Base-by-base conservation (phyloP, 2,113 vertebrate species). In the Hippocampus barbouri region DNA sequence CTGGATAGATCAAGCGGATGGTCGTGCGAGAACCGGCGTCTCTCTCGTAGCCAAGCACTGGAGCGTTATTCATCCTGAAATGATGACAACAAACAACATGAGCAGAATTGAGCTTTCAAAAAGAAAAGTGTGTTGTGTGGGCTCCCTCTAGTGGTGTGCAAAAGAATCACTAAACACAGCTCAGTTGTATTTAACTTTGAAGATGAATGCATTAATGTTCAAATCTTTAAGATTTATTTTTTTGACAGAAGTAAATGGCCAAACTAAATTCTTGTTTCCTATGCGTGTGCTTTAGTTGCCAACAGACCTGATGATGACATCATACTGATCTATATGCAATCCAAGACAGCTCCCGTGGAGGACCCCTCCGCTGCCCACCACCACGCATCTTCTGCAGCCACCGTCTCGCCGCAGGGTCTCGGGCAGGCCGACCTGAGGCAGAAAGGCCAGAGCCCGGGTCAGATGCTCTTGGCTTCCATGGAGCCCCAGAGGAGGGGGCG, bases 1-100 rank as follows among this genome's bases (percentile, higher is more conserved):
- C 93, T 72, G 93, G 93, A 71, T 94, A 94, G 1, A 89, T 75
- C 54, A 94, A 75, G 9, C 93, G 91, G 67, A 94, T 87, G 30
- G 93, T 93, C 23, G 93, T 94, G 79, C 71, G 88, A 23, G 88
- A 92, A 5, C 93, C 93, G 14, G 77, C 84, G 8, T 94, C 93
- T 72, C 73, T 84, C 70, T 92, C 90, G 76, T 91, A 92, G 60
- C 90, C 89, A n/a, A 60, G 21, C 66, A 94, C 91, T 2, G 93
- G 92, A 65, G 92, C 93, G 57, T 92, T 89, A 78, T 94, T 94
- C 78, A 94, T 67, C 79, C 93, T 94, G 74, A 21, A 6, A 61
- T n/a, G 16, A 25, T 16, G 15, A 9, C n/a, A 47, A 75, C 5
- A 65, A 47, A 61, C 20, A 40, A 69, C 47, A 70, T 40, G 1